Base-by-base conservation (phyloP, 2,113 vertebrate species). In the Scomber scombrus region DNA sequence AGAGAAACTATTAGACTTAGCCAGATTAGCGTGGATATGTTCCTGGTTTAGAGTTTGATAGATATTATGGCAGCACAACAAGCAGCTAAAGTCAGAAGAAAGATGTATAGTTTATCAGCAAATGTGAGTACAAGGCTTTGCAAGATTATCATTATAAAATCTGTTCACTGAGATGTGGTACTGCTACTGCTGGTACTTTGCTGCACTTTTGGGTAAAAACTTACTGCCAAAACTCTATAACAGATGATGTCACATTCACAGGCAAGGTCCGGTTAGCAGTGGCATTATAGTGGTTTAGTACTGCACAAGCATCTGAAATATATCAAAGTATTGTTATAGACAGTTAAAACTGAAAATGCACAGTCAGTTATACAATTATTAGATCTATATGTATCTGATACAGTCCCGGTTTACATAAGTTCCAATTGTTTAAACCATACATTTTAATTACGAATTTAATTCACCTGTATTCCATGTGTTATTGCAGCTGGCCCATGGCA, bases 171-270 rank as follows among this genome's bases (percentile, higher is more conserved):
- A 40, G 34, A 40, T 40, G 34, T 40, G 34, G 34, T 9, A 40
- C 34, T 40, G 7, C 7, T 40, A n/a, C n/a, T n/a, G n/a, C n/a
- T n/a, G n/a, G 34, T 40, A 40, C 34, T 40, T 40, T 54, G 5
- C 7, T 54, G 7, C 18, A 10, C 7, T 51, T 16, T 69, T 52
- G 9, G 18, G 47, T 16, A 45, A 57, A 76, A 64, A 97, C 97
- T 23, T 96, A 97, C 97, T 96, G 96, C 97, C 97, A 97, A 93
- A 97, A 98, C 83, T 98, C 97, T 81, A 93, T 83, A 85, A 97
- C 90, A 3, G 97, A 94, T 0, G 96, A 97, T 1, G 96, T 95
- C 71, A 91, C 47, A 14, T 97, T 97, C 15, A 81, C 49, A 14
- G 91, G 68, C 0, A 64, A 40, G 8, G 86, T 95, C 77, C 21